Conservation (phyloP, 2,797 vertebrate genomes). For the Sebastolobus alascanus region DNA sequence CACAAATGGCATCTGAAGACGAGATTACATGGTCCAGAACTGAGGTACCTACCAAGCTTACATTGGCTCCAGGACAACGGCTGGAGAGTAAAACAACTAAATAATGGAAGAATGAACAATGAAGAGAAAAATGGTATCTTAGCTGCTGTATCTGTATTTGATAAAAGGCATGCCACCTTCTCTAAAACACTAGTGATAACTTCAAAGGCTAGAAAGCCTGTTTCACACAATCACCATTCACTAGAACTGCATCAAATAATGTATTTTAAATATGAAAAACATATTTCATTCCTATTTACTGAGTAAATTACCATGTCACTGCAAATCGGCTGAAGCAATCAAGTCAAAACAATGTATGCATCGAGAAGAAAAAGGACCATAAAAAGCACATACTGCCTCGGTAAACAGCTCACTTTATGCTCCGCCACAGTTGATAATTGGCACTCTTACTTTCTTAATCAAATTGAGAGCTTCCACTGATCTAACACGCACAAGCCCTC, state of each 20-base stretch:
- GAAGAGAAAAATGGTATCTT: slow-evolving; percentile 12
- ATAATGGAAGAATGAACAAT: neutral
- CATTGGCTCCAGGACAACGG: slow-evolving; percentile 24
- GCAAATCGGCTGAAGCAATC: slow-evolving; percentile 30
- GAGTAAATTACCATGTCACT: slow-evolving; percentile 13
- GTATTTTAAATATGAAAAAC: slow-evolving; percentile 26
- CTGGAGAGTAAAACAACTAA: slow-evolving; percentile 1
- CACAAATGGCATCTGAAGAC: slow-evolving; percentile 34
- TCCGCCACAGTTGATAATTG: slow-evolving; percentile 45
- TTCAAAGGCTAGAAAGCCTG: slow-evolving; percentile 25
- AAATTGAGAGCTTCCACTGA: slow-evolving; percentile 22
- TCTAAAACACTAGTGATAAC: slow-evolving; percentile 20
- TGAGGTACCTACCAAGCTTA: slow-evolving; percentile 37
- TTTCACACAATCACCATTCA: slow-evolving; percentile 25
- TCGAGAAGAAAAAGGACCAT: neutral
- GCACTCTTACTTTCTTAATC: slow-evolving; percentile 41
- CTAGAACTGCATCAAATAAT: slow-evolving; percentile 13
- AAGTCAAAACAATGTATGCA: neutral
- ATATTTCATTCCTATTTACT: neutral
- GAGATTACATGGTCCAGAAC: slow-evolving; percentile 38
- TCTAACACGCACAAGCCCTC: slow-evolving; percentile 15
- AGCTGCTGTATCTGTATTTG: slow-evolving; percentile 25
- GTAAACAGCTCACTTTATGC: slow-evolving; percentile 34
- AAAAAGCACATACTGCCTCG: slow-evolving; percentile 17
- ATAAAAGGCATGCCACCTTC: slow-evolving; percentile 51